Base-by-base conservation (phyloP, 2,888 invertebrate genomes). In the Orthosia incerta region DNA sequence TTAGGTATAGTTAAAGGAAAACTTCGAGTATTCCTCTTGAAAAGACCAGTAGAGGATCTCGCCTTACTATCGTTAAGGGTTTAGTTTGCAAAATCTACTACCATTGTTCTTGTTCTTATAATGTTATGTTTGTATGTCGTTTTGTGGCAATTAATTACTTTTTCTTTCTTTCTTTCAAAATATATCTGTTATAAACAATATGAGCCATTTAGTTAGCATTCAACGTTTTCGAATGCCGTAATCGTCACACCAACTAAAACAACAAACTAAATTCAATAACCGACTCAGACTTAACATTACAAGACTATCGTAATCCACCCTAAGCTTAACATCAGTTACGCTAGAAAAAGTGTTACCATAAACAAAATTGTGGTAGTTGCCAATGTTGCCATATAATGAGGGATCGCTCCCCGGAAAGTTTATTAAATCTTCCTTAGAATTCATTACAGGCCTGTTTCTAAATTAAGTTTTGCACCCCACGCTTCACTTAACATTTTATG, bases 341-440 rank as follows among this genome's bases (percentile, higher is more conserved):
- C 76, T 76, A 84, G 84, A 86, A 89, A 88, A 89, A 89, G 85
- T 89, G 87, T 89, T 88, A 60, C 60, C 20, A 77, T 50, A 85
- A 87, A 88, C 86, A 86, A 89, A 88, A 89, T 85, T 87, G 88
- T 84, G 87, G 87, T 90, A 88, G 89, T 88, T 86, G 71, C 53
- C 74, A 74, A 74, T 74, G 74, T 77, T 74, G 70, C 78, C 76
- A 88, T 87, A 89, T 87, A 88, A 84, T 79, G 86, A 87, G 89
- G 88, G 87, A 85, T 84, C 87, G 86, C 80, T 84, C 86, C 84
- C 89, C 79, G 86, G 86, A 84, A 86, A 86, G 89, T 91, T 93
- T 94, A 94, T 93, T 94, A 93, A 94, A 92, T 92, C 91, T 91
- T 91, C 89, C 90, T 91, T 88, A 90, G 91, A 93, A 94, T 94